phyloP scores from a whole-genome alignment of 37 sponge, comb jelly and placozoan genomes.

The Diacarnus erythraeanus region DNA sequence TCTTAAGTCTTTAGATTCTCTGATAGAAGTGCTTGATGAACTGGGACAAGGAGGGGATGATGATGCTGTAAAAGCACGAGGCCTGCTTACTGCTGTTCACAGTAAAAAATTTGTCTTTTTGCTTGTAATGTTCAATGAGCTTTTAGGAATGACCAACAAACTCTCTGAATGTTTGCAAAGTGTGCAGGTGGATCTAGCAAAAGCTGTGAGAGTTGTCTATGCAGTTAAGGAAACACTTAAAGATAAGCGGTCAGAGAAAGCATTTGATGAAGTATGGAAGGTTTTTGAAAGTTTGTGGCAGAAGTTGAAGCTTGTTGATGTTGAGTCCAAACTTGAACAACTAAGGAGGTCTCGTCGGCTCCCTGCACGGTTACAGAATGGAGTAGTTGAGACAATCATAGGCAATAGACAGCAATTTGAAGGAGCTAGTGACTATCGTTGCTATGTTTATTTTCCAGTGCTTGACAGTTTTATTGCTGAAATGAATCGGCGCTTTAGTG shows the following conservation, averaged over 20 bases:
- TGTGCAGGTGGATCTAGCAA: conserved; percentile 30
- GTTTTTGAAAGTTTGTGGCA: conserved; percentile 14
- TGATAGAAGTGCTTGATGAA: conserved; percentile 18
- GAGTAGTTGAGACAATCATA: conserved; percentile 18
- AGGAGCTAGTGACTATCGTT: conserved; percentile 5
- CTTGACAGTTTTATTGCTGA: conserved; percentile 8
- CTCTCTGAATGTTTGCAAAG: conserved; percentile 34
- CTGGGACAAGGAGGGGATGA: conserved; percentile 11
- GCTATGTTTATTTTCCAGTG: conserved; percentile 10
- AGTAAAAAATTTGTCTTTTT: conserved; percentile 21
- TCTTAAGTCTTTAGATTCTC: too few species aligned
- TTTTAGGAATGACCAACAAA: conserved; percentile 1
- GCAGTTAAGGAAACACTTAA: conserved; percentile 24
- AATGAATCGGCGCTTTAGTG: conserved; percentile 9
- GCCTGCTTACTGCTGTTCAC: conserved; percentile 9
- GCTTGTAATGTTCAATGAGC: conserved; percentile 23
- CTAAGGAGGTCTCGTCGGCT: conserved; percentile 15
- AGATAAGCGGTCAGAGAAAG: conserved; percentile 4
- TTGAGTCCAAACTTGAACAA: conserved; percentile 5
- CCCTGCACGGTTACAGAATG: conserved; percentile 23
- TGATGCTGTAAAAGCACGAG: conserved; percentile 33
- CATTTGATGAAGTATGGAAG: conserved; percentile 14
- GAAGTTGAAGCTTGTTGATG: background rate
- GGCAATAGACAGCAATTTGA: conserved; percentile 15
- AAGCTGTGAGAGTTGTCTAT: conserved; percentile 18